phyloP scores from a whole-genome alignment of 2,797 vertebrate genomes.

The Tokudaia tokunoshimensis region DNA sequence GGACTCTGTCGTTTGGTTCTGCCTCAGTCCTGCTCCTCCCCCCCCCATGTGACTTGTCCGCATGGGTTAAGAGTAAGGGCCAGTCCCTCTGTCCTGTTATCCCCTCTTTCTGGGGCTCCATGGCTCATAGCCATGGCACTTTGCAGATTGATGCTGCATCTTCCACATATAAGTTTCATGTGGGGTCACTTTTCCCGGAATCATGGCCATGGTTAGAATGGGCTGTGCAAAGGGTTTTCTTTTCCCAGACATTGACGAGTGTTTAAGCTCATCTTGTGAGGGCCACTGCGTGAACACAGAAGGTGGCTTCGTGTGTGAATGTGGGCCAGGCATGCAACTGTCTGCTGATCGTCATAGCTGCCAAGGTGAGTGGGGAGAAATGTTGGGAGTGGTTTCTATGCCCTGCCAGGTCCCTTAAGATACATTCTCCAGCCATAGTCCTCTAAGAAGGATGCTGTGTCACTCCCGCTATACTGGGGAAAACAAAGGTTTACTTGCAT shows the following conservation, averaged over 20 bases:
- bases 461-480: background rate
- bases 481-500: background rate
- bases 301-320: slow-evolving; percentile 89
- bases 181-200: background rate
- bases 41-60: background rate
- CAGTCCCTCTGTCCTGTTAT: background rate
- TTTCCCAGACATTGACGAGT: slow-evolving; percentile 88
- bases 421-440: background rate
- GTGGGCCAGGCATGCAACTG: slow-evolving; percentile 87
- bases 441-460: background rate
- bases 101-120: background rate
- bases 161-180: rapidly evolving
- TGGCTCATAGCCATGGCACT: rapidly evolving
- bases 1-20: background rate
- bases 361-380: slow-evolving; percentile 84
- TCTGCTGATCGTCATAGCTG: slow-evolving; percentile 88
- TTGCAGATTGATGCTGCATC: background rate
- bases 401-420: background rate
- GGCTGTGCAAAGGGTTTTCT: background rate
- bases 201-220: background rate
- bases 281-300: slow-evolving; percentile 89
- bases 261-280: slow-evolving; percentile 87
- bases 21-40: background rate
- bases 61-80: background rate
- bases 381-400: rapidly evolving